These are phyloP conservation scores for Euzophera pinguis DNA, from an alignment of 2,888 invertebrate genomes.

Conservation along the genomic window DNA sequence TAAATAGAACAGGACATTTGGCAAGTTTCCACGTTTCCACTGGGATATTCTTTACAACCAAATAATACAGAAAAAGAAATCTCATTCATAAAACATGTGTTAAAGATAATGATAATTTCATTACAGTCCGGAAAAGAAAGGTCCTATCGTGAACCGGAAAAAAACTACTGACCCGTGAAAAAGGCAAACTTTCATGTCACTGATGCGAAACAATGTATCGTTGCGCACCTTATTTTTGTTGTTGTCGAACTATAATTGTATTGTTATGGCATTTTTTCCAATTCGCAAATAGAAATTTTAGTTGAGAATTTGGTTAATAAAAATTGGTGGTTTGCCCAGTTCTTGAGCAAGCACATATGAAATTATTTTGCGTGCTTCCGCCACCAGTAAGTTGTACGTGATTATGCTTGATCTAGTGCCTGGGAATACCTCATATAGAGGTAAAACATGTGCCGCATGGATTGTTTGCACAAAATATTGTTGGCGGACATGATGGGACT, in stretches of 20 bases:
- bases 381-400: too few relatives aligned
- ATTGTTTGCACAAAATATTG: too few relatives aligned
- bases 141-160: neutral
- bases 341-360: too few relatives aligned
- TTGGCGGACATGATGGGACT: too few relatives aligned
- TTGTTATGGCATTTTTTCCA: neutral
- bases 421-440: too few relatives aligned
- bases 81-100: slow-evolving; percentile 13
- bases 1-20: slow-evolving; percentile 9
- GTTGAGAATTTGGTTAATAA: too few relatives aligned
- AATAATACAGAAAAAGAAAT: slow-evolving; percentile 7
- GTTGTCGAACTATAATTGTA: neutral
- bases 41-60: neutral
- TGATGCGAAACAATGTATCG: slow-evolving; percentile 10
- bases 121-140: slow-evolving; percentile 10
- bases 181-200: slow-evolving; percentile 13
- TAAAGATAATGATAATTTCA: slow-evolving; percentile 13
- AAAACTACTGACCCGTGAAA: slow-evolving; percentile 12
- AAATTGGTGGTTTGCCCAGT: too few relatives aligned
- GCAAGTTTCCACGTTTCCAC: slow-evolving; percentile 5
- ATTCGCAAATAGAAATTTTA: too few relatives aligned
- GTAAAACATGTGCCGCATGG: too few relatives aligned
- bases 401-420: too few relatives aligned
- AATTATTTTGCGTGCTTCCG: too few relatives aligned
- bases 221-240: neutral